phyloP scores from a whole-genome alignment of 2,888 invertebrate genomes.

The Artemia sinica region DNA sequence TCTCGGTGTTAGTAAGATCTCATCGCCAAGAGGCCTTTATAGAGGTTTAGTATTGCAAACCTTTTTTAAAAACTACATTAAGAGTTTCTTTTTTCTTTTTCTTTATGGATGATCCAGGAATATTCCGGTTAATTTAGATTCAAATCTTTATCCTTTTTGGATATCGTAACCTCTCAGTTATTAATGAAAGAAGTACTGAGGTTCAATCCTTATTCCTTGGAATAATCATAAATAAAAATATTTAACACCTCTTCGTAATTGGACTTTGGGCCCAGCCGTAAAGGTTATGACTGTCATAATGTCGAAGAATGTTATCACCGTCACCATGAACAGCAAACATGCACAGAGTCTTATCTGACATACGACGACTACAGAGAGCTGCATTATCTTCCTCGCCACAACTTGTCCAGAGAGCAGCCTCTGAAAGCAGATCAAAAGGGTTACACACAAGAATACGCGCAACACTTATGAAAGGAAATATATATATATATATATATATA shows the following conservation, averaged over 20 bases:
- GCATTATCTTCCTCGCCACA: neutral
- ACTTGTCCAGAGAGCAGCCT: neutral
- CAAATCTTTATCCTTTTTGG: too few relatives aligned
- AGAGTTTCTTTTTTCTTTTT: neutral
- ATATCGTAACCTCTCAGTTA: too few relatives aligned
- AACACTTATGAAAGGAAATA: too few relatives aligned
- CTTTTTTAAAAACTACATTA: neutral
- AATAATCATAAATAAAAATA: too few relatives aligned
- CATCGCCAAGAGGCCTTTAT: too few relatives aligned
- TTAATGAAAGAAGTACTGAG: too few relatives aligned
- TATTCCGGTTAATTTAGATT: neutral
- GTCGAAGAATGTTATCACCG: constrained; percentile 21
- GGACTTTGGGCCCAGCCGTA: constrained; percentile 28
- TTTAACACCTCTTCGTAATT: constrained; percentile 23
- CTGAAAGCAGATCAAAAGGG: neutral
- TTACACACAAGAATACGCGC: too few relatives aligned
- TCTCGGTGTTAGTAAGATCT: too few relatives aligned
- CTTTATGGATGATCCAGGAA: neutral
- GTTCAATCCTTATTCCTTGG: too few relatives aligned
- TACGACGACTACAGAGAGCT: constrained; percentile 11
- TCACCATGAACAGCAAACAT: constrained; percentile 25
- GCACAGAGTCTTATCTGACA: constrained; percentile 27
- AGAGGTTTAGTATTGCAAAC: too few relatives aligned
- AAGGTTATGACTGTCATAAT: constrained; percentile 30
- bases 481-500: too few relatives aligned